These are phyloP conservation scores for Alosa sapidissima DNA, from an alignment of 2,797 vertebrate genomes.

Conservation along the genomic window DNA sequence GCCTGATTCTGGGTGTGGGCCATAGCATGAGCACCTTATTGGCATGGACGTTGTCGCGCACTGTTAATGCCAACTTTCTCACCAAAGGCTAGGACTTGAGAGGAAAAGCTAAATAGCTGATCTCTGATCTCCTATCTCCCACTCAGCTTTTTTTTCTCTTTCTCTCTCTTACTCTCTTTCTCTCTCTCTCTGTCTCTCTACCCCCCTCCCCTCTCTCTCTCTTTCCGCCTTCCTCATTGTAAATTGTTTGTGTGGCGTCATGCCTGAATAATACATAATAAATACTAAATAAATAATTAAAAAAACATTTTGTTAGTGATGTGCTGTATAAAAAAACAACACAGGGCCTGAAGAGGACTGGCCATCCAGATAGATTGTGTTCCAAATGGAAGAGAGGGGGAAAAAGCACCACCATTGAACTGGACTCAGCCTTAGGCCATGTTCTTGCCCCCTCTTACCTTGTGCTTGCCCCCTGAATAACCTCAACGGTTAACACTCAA, in stretches of 20 bases:
- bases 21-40: not conserved
- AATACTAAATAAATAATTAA: no score
- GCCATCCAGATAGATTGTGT: not conserved
- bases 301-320: not conserved
- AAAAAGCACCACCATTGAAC: not conserved
- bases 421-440: slow-evolving; percentile 24
- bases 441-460: slow-evolving; percentile 44
- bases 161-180: not conserved
- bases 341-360: not conserved
- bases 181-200: not conserved
- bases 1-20: slow-evolving; percentile 25
- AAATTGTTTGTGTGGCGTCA: not conserved
- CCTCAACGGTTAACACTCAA: slow-evolving; percentile 60
- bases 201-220: not conserved
- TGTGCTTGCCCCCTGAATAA: slow-evolving; percentile 42
- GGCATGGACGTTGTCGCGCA: not conserved
- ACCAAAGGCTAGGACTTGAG: slow-evolving; percentile 24
- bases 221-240: not conserved
- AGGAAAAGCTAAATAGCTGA: not conserved
- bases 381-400: not conserved
- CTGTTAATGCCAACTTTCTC: slow-evolving; percentile 34
- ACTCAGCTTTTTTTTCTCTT: not conserved
- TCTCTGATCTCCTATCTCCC: not conserved
- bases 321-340: not conserved
- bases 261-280: not conserved